These are phyloP conservation scores for Entomobrya proxima DNA, from an alignment of 2,888 invertebrate genomes.

Conservation along the genomic window DNA sequence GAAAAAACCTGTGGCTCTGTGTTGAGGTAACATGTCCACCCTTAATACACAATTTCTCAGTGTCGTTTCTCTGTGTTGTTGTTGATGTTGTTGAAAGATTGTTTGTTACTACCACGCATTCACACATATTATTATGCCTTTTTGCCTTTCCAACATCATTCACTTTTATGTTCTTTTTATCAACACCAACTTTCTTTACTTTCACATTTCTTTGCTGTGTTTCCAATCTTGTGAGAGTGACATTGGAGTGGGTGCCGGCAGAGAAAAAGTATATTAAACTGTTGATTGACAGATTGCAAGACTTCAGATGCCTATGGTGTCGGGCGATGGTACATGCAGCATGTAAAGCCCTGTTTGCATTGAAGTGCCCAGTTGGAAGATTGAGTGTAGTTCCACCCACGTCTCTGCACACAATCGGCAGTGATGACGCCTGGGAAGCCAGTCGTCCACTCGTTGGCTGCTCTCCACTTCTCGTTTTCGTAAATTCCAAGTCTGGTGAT, in stretches of 20 bases:
- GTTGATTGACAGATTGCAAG: slow-evolving; percentile 84
- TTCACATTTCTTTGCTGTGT: neutral
- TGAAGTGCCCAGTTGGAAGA: slow-evolving; percentile 91
- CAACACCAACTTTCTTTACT: neutral
- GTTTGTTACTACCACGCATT: neutral
- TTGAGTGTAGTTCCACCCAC: slow-evolving; percentile 97
- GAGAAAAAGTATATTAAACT: neutral
- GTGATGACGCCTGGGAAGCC: slow-evolving; percentile 94
- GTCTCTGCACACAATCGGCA: slow-evolving; percentile 90
- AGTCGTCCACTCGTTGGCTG: slow-evolving; percentile 82
- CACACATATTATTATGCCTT: neutral
- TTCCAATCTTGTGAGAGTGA: slow-evolving; percentile 2
- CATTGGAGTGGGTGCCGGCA: neutral
- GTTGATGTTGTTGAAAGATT: neutral
- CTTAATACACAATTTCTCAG: neutral
- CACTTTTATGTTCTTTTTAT: slow-evolving; percentile 3
- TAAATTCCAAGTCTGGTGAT: slow-evolving; percentile 98
- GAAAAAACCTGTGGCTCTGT: slow-evolving; percentile 98
- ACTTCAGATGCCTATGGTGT: slow-evolving; percentile 98
- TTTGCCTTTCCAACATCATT: neutral
- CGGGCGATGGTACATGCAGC: slow-evolving; percentile 93
- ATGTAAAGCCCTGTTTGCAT: slow-evolving; percentile 88
- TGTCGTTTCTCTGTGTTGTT: neutral
- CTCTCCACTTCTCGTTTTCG: slow-evolving; percentile 94
- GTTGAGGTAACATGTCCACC: slow-evolving; percentile 81